Percentiles rank a stretch among this genome's conserved stretches.
These are phyloP conservation scores for Globodera ellingtonae DNA, from an alignment of 1,140 invertebrate species.

Conservation along the genomic window DNA sequence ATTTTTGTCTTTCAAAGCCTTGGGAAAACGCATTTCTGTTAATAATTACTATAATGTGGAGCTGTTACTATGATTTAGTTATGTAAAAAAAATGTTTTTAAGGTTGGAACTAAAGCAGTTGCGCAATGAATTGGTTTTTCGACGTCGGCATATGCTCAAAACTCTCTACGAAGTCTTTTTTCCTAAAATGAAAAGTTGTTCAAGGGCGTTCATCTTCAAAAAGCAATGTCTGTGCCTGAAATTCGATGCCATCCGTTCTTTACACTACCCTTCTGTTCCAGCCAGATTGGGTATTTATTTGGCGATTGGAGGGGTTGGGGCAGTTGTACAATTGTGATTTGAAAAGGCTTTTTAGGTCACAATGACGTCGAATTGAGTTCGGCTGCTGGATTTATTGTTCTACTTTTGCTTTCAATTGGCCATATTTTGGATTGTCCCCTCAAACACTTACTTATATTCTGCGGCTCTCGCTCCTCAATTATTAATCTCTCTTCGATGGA, in stretches of 20 bases:
- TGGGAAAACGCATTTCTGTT: no score
- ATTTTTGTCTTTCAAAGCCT: background rate
- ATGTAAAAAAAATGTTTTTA: slow-evolving; percentile 22
- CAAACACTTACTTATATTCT: slow-evolving; percentile 40
- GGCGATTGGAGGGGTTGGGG: background rate
- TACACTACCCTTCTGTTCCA: slow-evolving; percentile 35
- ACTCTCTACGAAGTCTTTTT: slow-evolving; percentile 27
- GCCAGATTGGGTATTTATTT: slow-evolving; percentile 20
- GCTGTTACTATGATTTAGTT: background rate
- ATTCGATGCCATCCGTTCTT: slow-evolving; percentile 33
- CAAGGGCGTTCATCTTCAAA: background rate
- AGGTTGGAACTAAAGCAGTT: slow-evolving; percentile 25
- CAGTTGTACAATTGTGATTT: background rate
- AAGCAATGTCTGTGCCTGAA: slow-evolving; percentile 39
- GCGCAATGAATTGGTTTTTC: slow-evolving; percentile 48
- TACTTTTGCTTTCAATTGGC: slow-evolving; percentile 40
- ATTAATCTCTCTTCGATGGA: slow-evolving; percentile 22
- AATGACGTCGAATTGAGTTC: slow-evolving; percentile 47
- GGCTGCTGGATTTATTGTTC: slow-evolving; percentile 45
- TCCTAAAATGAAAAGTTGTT: background rate
- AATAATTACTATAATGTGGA: background rate
- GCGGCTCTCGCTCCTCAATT: slow-evolving; percentile 39
- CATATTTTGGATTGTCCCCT: slow-evolving; percentile 35
- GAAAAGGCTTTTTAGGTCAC: slow-evolving; percentile 40
- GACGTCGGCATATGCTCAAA: slow-evolving; percentile 42